Evolutionary conservation across 2,797 vertebrate genomes (phyloP).

Genomic region (Adrianichthys oophorus): DNA sequence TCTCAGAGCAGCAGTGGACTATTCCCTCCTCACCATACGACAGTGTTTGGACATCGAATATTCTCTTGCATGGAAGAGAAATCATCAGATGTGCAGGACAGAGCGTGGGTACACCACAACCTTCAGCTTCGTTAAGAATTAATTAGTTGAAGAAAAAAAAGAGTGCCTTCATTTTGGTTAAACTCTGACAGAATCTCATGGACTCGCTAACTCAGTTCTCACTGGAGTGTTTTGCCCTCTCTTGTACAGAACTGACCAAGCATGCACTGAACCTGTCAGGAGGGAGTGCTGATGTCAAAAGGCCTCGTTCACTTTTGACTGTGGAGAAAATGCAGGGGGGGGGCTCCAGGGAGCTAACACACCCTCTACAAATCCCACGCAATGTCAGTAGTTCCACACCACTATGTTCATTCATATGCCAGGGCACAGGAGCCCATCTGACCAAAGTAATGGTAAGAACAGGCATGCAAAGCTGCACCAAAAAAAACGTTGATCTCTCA

Average conservation of each 20-base stretch:
- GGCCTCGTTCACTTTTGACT: constrained; percentile 34
- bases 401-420: constrained; percentile 20
- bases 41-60: constrained; percentile 49
- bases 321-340: constrained; percentile 17
- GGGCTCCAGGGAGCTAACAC: constrained; percentile 45
- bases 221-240: too few relatives aligned
- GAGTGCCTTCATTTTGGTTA: constrained; percentile 8
- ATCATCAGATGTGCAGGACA: constrained; percentile 41
- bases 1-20: constrained; percentile 24
- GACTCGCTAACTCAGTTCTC: background rate
- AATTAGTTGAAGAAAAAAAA: constrained; percentile 25
- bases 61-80: constrained; percentile 52
- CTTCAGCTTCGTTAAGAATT: constrained; percentile 16
- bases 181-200: background rate
- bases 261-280: constrained; percentile 1
- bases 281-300: too few relatives aligned
- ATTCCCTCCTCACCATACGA: constrained; percentile 38
- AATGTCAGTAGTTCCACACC: constrained; percentile 47
- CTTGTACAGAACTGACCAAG: background rate
- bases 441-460: constrained; percentile 35
- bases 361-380: constrained; percentile 34
- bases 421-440: constrained; percentile 17
- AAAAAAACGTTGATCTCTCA: constrained; percentile 18
- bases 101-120: constrained; percentile 6
- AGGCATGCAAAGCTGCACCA: constrained; percentile 19